Base-by-base conservation (phyloP, 2,888 invertebrate species). In the Laspeyria flexula region DNA sequence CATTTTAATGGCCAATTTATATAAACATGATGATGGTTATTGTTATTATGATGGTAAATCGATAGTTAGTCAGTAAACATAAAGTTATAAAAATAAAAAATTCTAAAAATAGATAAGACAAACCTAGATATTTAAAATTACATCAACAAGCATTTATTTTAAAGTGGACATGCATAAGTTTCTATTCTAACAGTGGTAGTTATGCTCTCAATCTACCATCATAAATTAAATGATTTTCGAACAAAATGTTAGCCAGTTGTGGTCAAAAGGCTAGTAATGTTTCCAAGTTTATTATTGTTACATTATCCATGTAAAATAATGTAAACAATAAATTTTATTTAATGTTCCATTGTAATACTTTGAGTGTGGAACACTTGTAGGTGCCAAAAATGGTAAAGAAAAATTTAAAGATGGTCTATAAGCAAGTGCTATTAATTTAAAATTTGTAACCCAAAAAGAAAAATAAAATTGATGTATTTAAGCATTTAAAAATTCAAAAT, bases 221-320 rank as follows among this genome's bases (percentile, higher is more conserved):
- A 66, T 43, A 46, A 55, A 30, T 2, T 27, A 46, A 40, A 38
- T 50, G 46, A 43, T 54, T 62, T 40, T 65, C 42, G 43, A 50
- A 48, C 49, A 16, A 13, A 33, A 25, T 42, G 16, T 30, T 30
- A 60, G 63, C 64, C 69, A 62, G 66, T 64, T 53, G 55, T 50
- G 69, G 74, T 75, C 74, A 75, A 75, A 75, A 75, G 65, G 66
- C 74, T 75, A 75, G 72, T 73, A 66, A 60, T 47, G 34, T 11
- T 9, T 1, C 9, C 9, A 5, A 39, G 33, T 9, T 25, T 4
- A 13, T n/a, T n/a, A 12, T 13, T 18, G 1, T 16, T 16, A 21
- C 21, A 37, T 37, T 37, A 37, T 18, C n/a, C 18, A 37, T 37
- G 21, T 11, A 33, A 29, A 48, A 29, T 25, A 23, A 29, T 25